These are phyloP conservation scores for Plagiodera versicolora DNA, from an alignment of 2,888 invertebrate genomes.

Conservation along the genomic window DNA sequence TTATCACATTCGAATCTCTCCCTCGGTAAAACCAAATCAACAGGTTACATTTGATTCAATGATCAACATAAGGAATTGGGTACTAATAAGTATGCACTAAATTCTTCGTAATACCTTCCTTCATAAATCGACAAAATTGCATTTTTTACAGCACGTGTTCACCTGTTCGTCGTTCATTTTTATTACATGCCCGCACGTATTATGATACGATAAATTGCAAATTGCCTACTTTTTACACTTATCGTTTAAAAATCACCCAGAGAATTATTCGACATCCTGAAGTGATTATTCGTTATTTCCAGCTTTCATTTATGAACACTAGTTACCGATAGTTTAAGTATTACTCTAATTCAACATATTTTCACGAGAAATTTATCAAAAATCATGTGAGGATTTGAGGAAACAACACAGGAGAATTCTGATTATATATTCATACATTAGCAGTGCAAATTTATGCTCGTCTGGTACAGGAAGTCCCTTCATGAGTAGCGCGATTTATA, in stretches of 20 bases:
- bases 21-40: not conserved
- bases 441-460: too few relatives aligned
- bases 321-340: too few relatives aligned
- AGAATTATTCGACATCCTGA: not conserved
- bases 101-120: not conserved
- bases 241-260: not conserved
- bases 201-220: not conserved
- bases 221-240: not conserved
- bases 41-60: not conserved
- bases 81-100: not conserved
- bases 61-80: not conserved
- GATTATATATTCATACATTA: too few relatives aligned
- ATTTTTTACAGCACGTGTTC: not conserved
- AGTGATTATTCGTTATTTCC: too few relatives aligned
- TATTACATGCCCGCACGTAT: not conserved
- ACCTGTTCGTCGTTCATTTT: not conserved
- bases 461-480: too few relatives aligned
- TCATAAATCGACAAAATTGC: not conserved
- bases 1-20: too few relatives aligned
- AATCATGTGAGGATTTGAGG: too few relatives aligned
- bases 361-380: too few relatives aligned
- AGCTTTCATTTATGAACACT: too few relatives aligned
- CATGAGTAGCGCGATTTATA: too few relatives aligned
- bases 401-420: too few relatives aligned
- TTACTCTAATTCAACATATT: too few relatives aligned